Base-by-base conservation (phyloP, 2,113 vertebrate species). In the Lepisosteus osseus region DNA sequence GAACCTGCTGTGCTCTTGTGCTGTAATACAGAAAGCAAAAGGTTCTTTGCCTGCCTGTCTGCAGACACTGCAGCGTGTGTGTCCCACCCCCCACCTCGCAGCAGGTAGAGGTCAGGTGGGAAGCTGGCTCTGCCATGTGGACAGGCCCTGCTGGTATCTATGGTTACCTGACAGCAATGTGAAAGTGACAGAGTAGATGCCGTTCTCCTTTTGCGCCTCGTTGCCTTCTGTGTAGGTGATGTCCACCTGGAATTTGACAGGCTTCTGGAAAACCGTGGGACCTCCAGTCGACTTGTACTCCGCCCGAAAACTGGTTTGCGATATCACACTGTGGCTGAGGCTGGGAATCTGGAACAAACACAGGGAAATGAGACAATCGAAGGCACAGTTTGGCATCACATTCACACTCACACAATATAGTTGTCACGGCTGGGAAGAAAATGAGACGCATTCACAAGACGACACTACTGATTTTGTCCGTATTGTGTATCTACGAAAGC, bases 151-250 rank as follows among this genome's bases (percentile, higher is more conserved):
- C 55, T 13, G 6, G 75, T 77, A 66, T 42, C 65, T 14, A 11
- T 14, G 66, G 86, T 87, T 89, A 99, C 97, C 97, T 91, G 97
- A 99, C 86, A 99, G 90, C 77, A 99, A 93, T 41, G 97, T 99
- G 90, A 99, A 99, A 67, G 96, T 99, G 88, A 99, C 97, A 0
- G 97, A 99, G 89, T 99, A 99, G 89, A 99, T 96, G 85, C 96
- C 96, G 0, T 95, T 96, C 84, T 99, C 97, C 84, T 99, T 99
- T 71, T 95, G 95, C 0, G 95, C 93, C 13, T 93, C 93, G 41
- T 94, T 95, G 6, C 95, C 95, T 92, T 99, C 97, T 0, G 95
- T 96, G 91, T 99, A 99, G 55, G 96, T 99, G 91, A 99, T 98
- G 78, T 99, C 97, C 90, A 99, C 97, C 83, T 99, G 97, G 86